Conservation (phyloP, 2,888 invertebrate species). For the Limnephilus lunatus region DNA sequence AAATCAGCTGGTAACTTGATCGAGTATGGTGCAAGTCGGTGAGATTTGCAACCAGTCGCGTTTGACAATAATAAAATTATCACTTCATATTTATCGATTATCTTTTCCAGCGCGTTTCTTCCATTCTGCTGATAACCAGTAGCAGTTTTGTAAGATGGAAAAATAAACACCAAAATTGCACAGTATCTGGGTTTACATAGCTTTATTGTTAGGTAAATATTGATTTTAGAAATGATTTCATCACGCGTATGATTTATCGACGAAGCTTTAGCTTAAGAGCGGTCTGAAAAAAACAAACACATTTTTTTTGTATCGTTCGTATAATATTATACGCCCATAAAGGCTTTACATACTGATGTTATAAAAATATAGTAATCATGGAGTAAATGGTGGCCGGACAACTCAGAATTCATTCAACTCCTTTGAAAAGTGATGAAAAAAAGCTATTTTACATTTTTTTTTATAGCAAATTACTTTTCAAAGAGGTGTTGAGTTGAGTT, state of each 20-base stretch:
- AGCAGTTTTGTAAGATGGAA: not conserved
- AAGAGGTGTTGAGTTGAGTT: no score
- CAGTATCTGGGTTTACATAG: not conserved
- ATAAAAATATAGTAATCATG: no score
- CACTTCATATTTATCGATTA: slow-evolving; percentile 35
- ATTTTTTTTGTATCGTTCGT: no score
- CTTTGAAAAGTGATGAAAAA: no score
- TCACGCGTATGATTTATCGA: not conserved
- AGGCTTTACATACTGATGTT: no score
- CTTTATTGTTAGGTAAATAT: not conserved
- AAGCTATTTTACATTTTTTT: no score
- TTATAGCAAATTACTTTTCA: no score
- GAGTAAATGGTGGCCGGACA: no score
- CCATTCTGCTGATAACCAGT: slow-evolving; percentile 7
- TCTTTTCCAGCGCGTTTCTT: not conserved
- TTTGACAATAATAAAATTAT: slow-evolving; percentile 7
- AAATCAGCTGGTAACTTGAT: slow-evolving; percentile 28
- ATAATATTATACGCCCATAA: no score
- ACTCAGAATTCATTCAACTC: no score
- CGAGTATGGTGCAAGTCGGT: not conserved
- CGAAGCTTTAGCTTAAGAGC: not conserved
- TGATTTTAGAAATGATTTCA: not conserved
- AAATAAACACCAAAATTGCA: slow-evolving; percentile 4
- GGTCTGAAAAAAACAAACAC: no score
- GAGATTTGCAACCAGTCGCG: slow-evolving; percentile 14